Evolutionary conservation across 2,888 invertebrate genomes (phyloP).

Genomic region (Stenurella melanura): DNA sequence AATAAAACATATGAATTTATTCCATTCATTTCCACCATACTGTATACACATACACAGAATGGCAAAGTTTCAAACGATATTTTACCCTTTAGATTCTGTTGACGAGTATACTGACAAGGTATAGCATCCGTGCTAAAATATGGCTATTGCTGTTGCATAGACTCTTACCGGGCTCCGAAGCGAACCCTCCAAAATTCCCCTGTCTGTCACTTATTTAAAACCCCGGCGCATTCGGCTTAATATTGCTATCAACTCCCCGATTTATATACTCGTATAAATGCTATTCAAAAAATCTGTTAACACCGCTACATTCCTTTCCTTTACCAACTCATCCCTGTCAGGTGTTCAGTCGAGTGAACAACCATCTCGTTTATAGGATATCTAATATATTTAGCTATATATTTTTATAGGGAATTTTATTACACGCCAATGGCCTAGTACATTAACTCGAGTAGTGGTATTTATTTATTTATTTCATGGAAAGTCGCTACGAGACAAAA

Average conservation of each 20-base stretch:
- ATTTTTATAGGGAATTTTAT: neutral
- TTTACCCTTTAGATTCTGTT: too few species aligned
- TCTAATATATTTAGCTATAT: slow-evolving; percentile 21
- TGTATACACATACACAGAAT: too few species aligned
- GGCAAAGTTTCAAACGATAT: too few species aligned
- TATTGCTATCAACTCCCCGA: slow-evolving; percentile 38
- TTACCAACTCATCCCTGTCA: slow-evolving; percentile 1
- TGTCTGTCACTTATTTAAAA: slow-evolving; percentile 38
- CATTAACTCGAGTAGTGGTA: neutral
- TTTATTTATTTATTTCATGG: slow-evolving; percentile 1
- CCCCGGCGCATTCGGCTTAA: slow-evolving; percentile 30
- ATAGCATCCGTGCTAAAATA: slow-evolving; percentile 29
- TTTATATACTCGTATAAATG: slow-evolving; percentile 35
- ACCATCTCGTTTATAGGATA: slow-evolving; percentile 12
- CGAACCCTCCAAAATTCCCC: slow-evolving; percentile 34
- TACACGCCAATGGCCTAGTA: neutral
- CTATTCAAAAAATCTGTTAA: slow-evolving; percentile 31
- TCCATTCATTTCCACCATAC: too few species aligned
- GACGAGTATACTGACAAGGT: neutral
- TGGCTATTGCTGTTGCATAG: slow-evolving; percentile 20
- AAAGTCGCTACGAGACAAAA: neutral
- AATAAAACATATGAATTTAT: too few species aligned
- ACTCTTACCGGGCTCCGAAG: slow-evolving; percentile 16
- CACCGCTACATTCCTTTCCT: slow-evolving; percentile 26
- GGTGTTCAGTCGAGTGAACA: slow-evolving; percentile 2